phyloP scores from a whole-genome alignment of 2,888 invertebrate genomes.

The Rhagonycha fulva region DNA sequence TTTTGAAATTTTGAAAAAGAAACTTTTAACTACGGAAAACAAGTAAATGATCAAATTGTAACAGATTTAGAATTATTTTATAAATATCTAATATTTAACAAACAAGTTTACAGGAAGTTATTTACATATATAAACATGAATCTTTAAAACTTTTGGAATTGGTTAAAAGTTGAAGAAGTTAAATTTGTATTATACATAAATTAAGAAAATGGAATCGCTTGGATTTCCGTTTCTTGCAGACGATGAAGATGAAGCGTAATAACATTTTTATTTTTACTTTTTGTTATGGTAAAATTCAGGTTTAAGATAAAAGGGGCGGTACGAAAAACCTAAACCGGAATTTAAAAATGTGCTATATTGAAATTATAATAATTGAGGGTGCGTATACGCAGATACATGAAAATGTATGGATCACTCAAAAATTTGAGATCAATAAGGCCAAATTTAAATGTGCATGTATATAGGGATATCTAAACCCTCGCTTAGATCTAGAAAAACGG shows the following conservation, averaged over 20 bases:
- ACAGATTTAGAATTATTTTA: neutral
- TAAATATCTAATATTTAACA: neutral
- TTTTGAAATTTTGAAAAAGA: neutral
- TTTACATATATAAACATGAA: neutral
- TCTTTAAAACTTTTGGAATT: neutral
- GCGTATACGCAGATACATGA: too few relatives aligned
- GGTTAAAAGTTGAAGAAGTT: neutral
- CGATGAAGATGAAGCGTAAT: neutral
- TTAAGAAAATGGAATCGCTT: neutral
- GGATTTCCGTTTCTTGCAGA: neutral
- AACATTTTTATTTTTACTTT: neutral
- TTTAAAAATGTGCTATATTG: too few relatives aligned
- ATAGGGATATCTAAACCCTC: too few relatives aligned
- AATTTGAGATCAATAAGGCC: too few relatives aligned
- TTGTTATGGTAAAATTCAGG: neutral
- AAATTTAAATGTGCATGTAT: too few relatives aligned
- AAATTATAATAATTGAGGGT: too few relatives aligned
- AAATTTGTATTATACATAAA: neutral
- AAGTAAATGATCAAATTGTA: neutral
- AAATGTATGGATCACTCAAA: too few relatives aligned
- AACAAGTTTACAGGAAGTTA: neutral
- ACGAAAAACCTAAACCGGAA: too few relatives aligned
- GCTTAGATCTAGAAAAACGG: too few relatives aligned
- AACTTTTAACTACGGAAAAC: neutral
- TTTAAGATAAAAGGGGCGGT: too few relatives aligned